Evolutionary conservation across 2,797 vertebrate genomes (phyloP).

Genomic region (Phalloptychus januarius): DNA sequence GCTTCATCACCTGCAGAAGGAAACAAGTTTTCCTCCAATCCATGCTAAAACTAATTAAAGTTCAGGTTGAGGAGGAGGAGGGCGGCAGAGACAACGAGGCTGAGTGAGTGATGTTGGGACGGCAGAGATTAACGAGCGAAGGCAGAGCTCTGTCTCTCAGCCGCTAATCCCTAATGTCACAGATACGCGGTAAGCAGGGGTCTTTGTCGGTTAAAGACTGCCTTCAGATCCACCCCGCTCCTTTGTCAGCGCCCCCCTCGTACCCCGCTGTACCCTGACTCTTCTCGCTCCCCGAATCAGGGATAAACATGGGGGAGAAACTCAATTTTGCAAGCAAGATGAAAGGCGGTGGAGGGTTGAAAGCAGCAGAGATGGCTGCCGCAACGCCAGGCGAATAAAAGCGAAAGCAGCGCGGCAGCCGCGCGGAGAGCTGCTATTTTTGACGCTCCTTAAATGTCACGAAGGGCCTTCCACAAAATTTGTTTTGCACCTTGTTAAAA

Average conservation of each 20-base stretch:
- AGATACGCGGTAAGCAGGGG: slow-evolving; percentile 66
- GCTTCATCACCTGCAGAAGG: slow-evolving; percentile 76
- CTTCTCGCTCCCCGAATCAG: slow-evolving; percentile 54
- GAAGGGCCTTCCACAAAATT: slow-evolving; percentile 67
- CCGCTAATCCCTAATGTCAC: slow-evolving; percentile 75
- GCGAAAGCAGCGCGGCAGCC: slow-evolving; percentile 37
- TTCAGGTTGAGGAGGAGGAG: slow-evolving; percentile 50
- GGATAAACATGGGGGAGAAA: slow-evolving; percentile 61
- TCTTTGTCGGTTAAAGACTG: slow-evolving; percentile 71
- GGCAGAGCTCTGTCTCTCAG: slow-evolving; percentile 66
- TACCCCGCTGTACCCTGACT: slow-evolving; percentile 44
- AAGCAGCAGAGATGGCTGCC: slow-evolving; percentile 52
- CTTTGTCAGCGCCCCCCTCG: slow-evolving; percentile 52
- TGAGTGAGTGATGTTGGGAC: slow-evolving; percentile 66
- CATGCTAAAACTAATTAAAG: slow-evolving; percentile 77
- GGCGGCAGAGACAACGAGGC: slow-evolving; percentile 40
- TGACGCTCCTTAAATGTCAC: slow-evolving; percentile 64
- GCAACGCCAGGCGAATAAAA: slow-evolving; percentile 63
- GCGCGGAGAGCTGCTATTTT: slow-evolving; percentile 41
- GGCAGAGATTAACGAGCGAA: slow-evolving; percentile 72
- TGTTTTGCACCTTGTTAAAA: slow-evolving; percentile 72
- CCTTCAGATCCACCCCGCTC: slow-evolving; percentile 66
- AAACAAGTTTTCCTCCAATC: slow-evolving; percentile 68
- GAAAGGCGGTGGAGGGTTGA: slow-evolving; percentile 61
- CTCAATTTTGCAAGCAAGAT: slow-evolving; percentile 62